These are phyloP conservation scores for Heliopora coerulea DNA, from an alignment of 92 coral and sea anemone species.

Conservation along the genomic window DNA sequence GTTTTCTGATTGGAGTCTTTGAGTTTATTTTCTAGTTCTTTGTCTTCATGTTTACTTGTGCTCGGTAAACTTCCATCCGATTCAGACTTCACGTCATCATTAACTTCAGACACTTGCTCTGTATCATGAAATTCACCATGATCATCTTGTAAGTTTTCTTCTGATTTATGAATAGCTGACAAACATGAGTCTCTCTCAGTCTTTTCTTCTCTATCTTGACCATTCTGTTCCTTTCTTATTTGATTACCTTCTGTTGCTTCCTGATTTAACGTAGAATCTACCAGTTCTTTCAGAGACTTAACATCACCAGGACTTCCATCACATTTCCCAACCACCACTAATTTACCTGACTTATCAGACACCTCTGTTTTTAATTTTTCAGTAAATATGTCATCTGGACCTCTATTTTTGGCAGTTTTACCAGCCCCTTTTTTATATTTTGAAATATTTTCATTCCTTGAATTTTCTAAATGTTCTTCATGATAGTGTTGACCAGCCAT, in stretches of 20 bases:
- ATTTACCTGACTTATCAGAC: background rate
- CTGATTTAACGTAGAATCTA: background rate
- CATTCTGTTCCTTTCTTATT: too few species aligned
- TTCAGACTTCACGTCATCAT: background rate
- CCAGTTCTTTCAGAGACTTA: background rate
- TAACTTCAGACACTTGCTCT: background rate
- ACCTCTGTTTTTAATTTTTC: background rate
- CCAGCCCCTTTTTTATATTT: too few species aligned
- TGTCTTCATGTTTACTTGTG: background rate
- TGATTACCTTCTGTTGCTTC: background rate
- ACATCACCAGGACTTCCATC: background rate
- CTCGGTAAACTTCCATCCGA: background rate
- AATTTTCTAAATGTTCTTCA: too few species aligned
- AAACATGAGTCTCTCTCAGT: conserved; percentile 7
- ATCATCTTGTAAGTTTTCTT: background rate
- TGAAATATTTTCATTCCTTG: too few species aligned
- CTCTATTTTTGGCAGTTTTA: too few species aligned
- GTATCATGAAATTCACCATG: conserved; percentile 5
- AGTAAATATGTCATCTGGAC: background rate
- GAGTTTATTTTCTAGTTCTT: background rate
- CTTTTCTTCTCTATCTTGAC: too few species aligned
- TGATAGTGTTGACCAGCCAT: too few species aligned
- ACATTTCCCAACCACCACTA: background rate
- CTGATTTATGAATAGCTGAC: conserved; percentile 17
- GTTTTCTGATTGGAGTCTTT: background rate